Base-by-base conservation (phyloP, 2,888 invertebrate genomes). In the Spodoptera exigua region DNA sequence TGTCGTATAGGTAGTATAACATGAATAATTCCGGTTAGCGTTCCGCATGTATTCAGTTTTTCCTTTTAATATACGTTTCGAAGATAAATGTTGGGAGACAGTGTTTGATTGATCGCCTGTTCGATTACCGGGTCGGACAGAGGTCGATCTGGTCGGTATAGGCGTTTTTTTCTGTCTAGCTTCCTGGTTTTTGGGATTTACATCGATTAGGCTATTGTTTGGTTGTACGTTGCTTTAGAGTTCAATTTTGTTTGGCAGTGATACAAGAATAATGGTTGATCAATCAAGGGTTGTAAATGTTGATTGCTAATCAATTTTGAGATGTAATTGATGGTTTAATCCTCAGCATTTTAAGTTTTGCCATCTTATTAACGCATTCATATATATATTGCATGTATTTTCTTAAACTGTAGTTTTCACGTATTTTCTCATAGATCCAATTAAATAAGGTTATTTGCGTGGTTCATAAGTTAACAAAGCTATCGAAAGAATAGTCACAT, bases 31-130 rank as follows among this genome's bases (percentile, higher is more conserved):
- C 88, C 75, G 49, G 72, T 62, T 59, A 65, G 52, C 79, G 79
- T 84, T 78, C 77, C 69, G 79, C 75, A 65, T 76, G 64, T 78
- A 74, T 83, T 81, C 61, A 58, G 79, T 79, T 82, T 87, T 87
- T 87, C 86, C 86, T 88, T 90, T 91, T 92, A 90, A 91, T 90
- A 90, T 89, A 87, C 88, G 88, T 74, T 76, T 62, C 53, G 84
- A 87, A 89, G 91, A 92, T 91, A 90, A 91, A 92, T 92, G 89
- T 87, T 80, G 83, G 79, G 88, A 90, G 90, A 91, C 91, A 89
- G 80, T 82, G 84, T 47, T 61, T 91, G 92, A 92, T 92, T 89
- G 91, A 92, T 92, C 81, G 85, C 75, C 44, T 36, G 56, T 59
- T 76, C 79, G 85, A 82, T 85, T 90, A 86, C 83, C 83, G 87